Conservation (phyloP, 1,140 invertebrate species). For the Drosophila kanapiae region DNA sequence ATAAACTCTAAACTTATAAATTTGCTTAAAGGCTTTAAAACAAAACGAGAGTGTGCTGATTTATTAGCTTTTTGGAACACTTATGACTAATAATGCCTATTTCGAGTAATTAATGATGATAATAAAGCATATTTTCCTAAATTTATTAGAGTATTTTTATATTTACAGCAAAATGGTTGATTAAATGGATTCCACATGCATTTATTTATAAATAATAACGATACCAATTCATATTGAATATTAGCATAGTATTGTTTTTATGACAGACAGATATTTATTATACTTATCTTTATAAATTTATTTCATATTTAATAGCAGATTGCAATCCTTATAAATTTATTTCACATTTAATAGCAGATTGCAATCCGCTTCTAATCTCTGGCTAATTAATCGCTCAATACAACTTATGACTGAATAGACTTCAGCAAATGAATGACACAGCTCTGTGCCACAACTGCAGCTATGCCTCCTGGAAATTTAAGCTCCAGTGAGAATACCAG, state of each 20-base stretch:
- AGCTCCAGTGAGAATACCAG: conserved; percentile 4
- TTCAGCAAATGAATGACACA: neutral
- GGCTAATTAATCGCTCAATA: no score
- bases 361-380: neutral
- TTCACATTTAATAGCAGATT: neutral
- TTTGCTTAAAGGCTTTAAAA: no score
- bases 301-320: neutral
- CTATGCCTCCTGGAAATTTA: conserved; percentile 7
- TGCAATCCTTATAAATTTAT: neutral
- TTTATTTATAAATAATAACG: neutral
- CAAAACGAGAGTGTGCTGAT: no score
- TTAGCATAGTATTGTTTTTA: neutral
- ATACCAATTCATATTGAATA: neutral
- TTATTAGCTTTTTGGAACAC: no score
- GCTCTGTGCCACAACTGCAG: neutral
- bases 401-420: neutral
- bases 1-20: neutral
- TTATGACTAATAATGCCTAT: no score
- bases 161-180: no score
- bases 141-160: no score
- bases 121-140: no score
- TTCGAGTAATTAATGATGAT: no score
- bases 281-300: neutral
- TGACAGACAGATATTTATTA: neutral
- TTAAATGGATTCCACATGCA: no score